Base-by-base conservation (phyloP, 2,113 vertebrate species). In the Amphiprion ocellaris region DNA sequence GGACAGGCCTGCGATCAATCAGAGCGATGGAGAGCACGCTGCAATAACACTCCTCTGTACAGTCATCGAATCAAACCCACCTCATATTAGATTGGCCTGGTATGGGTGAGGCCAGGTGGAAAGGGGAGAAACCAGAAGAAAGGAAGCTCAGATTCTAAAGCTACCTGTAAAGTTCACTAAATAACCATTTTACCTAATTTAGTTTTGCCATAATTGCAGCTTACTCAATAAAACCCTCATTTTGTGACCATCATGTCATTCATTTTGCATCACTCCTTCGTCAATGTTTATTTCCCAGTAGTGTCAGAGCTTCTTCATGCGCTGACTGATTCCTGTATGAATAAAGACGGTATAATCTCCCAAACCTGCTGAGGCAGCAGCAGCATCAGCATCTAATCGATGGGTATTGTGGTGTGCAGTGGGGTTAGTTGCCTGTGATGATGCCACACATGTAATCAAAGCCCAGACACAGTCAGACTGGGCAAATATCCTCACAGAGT, bases 351-450 rank as follows among this genome's bases (percentile, higher is more conserved):
- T 16, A 24, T 30, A 30, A 30, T 0, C 28, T 37, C 33, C 23
- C 6, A 39, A 60, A 75, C 49, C 19, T 71, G 66, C 72, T 62
- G 77, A 76, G 39, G 67, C 60, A 73, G 24, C 65, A 11, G 61
- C 56, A 37, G 58, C 63, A 30, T 3, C 28, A 30, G 30, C 30
- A 6, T 84, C 74, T 12, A 87, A 82, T 82, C 65, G 69, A 69
- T 59, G 21, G 5, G 4, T 47, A 15, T 71, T 74, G 61, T 68
- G 50, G 70, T 37, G 26, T 69, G 49, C 16, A 16, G 21, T 5
- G 19, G 54, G 12, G 46, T 69, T 4, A 11, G 71, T 53, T 8
- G 5, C 44, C 54, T 58, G 15, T 52, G 23, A 74, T 65, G 55
- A 67, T 68, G 63, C 74, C 52, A 63, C 39, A 16, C 19, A 44